Percentiles rank a stretch among this genome's conserved stretches.
Conservation (phyloP, 2,113 vertebrate genomes). For the Peromyscus polionotus region DNA sequence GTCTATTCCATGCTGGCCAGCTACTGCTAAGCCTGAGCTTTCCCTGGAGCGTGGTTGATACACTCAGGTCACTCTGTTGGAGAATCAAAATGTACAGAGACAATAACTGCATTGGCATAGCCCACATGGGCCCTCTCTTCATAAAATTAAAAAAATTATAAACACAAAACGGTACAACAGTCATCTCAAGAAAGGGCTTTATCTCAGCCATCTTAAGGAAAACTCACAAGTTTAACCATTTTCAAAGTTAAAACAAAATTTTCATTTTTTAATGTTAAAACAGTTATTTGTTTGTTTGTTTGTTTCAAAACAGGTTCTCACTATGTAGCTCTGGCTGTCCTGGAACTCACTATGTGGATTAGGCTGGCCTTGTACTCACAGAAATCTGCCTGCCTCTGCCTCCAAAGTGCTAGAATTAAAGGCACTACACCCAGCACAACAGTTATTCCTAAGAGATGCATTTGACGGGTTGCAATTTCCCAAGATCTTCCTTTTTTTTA, state of each 20-base stretch:
- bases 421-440: neutral
- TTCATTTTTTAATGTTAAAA: neutral
- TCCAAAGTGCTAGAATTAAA: too few relatives aligned
- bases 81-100: neutral
- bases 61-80: neutral
- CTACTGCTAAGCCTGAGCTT: neutral
- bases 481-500: neutral
- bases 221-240: neutral
- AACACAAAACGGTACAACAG: neutral
- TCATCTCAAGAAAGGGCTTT: neutral
- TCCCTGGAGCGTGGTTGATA: neutral
- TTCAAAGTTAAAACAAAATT: slow-evolving; percentile 21
- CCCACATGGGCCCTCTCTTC: neutral
- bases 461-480: neutral
- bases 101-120: too few relatives aligned
- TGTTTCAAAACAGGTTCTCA: too few relatives aligned
- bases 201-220: neutral
- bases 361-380: too few relatives aligned
- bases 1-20: neutral
- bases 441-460: neutral
- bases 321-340: too few relatives aligned
- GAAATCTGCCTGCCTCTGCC: too few relatives aligned
- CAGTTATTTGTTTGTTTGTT: neutral
- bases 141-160: neutral
- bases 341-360: too few relatives aligned